Conservation (phyloP, 1,140 invertebrate species). For the Cephus cinctus region DNA sequence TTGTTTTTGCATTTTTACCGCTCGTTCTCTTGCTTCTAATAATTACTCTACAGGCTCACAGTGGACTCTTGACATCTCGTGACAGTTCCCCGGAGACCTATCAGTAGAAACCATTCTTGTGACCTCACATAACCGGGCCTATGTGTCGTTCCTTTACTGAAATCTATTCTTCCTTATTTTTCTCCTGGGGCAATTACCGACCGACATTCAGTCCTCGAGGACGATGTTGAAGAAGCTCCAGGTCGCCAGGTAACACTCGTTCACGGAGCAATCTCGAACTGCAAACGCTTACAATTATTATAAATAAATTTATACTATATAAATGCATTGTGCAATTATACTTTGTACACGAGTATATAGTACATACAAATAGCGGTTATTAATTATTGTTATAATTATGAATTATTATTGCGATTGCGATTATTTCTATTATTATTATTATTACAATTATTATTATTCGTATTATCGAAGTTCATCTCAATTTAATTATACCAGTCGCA, state of each 20-base stretch:
- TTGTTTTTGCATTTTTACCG: too few relatives aligned
- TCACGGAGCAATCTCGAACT: slow-evolving; percentile 27
- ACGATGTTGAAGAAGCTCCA: too few relatives aligned
- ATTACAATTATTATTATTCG: not conserved
- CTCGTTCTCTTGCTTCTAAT: too few relatives aligned
- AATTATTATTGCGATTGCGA: slow-evolving; percentile 18
- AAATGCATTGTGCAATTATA: slow-evolving; percentile 27
- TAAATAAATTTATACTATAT: slow-evolving; percentile 18
- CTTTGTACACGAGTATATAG: slow-evolving; percentile 31
- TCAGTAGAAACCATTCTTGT: too few relatives aligned
- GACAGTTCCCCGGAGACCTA: too few relatives aligned
- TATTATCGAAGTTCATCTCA: too few relatives aligned
- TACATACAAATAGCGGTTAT: slow-evolving; percentile 24
- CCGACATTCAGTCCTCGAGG: too few relatives aligned
- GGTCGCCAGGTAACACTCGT: slow-evolving; percentile 33
- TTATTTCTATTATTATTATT: not conserved
- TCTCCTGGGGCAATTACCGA: too few relatives aligned
- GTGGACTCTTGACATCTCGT: too few relatives aligned
- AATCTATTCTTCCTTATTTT: not conserved
- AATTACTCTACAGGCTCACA: too few relatives aligned
- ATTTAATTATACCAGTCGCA: too few relatives aligned
- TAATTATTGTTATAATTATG: slow-evolving; percentile 22
- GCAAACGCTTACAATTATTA: slow-evolving; percentile 24
- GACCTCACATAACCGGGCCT: too few relatives aligned
- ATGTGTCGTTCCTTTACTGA: slow-evolving; percentile 16